Conservation (phyloP, 2,797 vertebrate species). For the Todus mexicanus region DNA sequence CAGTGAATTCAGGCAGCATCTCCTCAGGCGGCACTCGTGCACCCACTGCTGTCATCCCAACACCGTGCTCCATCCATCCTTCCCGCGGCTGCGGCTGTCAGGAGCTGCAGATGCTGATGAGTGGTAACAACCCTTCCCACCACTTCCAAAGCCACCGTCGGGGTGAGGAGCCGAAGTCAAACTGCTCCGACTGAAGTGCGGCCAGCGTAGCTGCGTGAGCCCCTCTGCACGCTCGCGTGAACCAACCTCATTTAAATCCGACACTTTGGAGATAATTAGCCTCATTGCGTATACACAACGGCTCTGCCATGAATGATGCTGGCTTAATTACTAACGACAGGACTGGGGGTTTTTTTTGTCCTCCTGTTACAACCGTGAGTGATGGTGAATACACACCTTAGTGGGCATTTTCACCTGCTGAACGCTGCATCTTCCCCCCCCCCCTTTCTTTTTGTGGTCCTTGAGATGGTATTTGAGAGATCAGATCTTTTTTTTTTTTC, state of each 20-base stretch:
- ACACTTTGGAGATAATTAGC: constrained; percentile 39
- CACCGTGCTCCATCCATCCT: background rate
- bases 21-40: background rate
- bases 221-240: background rate
- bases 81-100: background rate
- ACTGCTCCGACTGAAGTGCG: background rate
- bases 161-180: background rate
- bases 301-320: background rate
- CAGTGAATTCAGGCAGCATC: background rate
- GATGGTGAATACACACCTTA: background rate
- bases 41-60: background rate
- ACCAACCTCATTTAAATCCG: background rate
- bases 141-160: background rate
- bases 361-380: background rate
- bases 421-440: background rate
- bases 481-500: background rate
- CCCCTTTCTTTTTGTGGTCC: fast-evolving
- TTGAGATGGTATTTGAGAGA: background rate
- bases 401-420: background rate
- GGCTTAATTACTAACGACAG: constrained; percentile 30
- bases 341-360: background rate
- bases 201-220: background rate
- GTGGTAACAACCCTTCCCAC: background rate
- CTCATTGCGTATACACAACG: background rate
- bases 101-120: background rate